Percentiles rank a stretch among this genome's conserved stretches.
These are phyloP conservation scores for Danio kyathit DNA, from an alignment of 2,797 vertebrate species.

Conservation along the genomic window DNA sequence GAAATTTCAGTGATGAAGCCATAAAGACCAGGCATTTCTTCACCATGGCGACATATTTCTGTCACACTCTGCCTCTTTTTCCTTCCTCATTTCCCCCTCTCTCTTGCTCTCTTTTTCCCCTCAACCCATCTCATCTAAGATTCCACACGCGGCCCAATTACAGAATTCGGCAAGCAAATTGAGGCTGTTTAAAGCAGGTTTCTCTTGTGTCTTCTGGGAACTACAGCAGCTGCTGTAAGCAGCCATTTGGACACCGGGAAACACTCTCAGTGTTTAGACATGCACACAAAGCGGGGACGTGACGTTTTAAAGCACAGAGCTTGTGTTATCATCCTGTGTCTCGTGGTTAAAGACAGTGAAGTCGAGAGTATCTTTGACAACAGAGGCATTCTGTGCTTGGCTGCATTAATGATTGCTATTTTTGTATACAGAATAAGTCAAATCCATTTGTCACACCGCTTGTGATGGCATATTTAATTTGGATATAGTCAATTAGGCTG, in stretches of 20 bases:
- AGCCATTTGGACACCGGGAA: conserved; percentile 75
- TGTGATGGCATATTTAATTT: conserved; percentile 99
- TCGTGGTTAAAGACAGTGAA: conserved; percentile 52
- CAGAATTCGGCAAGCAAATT: conserved; percentile 84
- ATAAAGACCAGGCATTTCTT: conserved; percentile 61
- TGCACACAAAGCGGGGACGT: conserved; percentile 47
- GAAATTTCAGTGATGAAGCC: conserved; percentile 70
- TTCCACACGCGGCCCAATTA: conserved; percentile 87
- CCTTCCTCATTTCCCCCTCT: conserved; percentile 78
- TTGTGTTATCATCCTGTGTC: conserved; percentile 47
- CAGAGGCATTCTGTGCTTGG: conserved; percentile 86
- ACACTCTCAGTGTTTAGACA: conserved; percentile 77
- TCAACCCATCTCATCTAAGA: conserved; percentile 86
- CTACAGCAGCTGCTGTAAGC: conserved; percentile 81
- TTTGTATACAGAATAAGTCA: conserved; percentile 99
- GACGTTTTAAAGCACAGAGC: conserved; percentile 46
- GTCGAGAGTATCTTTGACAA: conserved; percentile 53
- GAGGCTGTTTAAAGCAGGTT: conserved; percentile 83
- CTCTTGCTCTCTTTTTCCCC: conserved; percentile 52
- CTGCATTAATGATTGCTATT: conserved; percentile 99
- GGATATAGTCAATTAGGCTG: conserved; percentile 99
- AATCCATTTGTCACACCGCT: conserved; percentile 99
- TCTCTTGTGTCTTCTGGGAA: conserved; percentile 81
- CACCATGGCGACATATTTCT: conserved; percentile 66
- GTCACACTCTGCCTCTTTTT: conserved; percentile 67